phyloP scores from a whole-genome alignment of 2,797 vertebrate species.

The Sparus aurata region DNA sequence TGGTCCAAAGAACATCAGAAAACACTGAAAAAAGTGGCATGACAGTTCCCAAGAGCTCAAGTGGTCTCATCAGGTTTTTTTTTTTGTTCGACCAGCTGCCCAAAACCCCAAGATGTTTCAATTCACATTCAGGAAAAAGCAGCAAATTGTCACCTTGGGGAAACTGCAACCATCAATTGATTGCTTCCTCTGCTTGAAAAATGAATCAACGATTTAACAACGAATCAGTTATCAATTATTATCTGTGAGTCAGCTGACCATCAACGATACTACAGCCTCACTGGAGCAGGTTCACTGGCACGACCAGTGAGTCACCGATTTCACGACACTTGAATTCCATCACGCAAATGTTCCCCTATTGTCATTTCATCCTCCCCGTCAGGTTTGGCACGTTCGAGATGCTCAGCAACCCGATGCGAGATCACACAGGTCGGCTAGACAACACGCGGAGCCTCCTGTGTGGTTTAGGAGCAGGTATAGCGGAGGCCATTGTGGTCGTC shows the following conservation, averaged over 20 bases:
- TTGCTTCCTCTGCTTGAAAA: background rate
- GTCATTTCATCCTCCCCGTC: background rate
- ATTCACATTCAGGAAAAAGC: background rate
- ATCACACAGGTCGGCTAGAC: constrained; percentile 84
- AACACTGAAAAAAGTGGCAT: background rate
- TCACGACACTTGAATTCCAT: too few relatives aligned
- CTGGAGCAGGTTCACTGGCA: background rate
- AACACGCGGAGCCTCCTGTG: constrained; percentile 87
- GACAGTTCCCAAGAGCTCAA: background rate
- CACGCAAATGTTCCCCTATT: too few relatives aligned
- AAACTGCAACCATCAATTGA: background rate
- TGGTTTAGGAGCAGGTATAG: constrained; percentile 84
- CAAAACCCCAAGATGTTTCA: background rate
- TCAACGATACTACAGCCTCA: background rate
- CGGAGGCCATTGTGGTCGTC: constrained; percentile 86
- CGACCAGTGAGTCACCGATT: background rate
- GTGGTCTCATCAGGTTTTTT: constrained; percentile 1
- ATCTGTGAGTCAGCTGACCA: background rate
- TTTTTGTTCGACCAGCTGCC: background rate
- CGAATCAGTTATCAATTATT: background rate
- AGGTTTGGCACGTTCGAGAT: constrained; percentile 90
- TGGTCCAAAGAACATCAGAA: too few relatives aligned
- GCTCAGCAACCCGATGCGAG: constrained; percentile 87
- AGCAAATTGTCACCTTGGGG: background rate
- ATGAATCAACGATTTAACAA: background rate